Conservation (phyloP, 2,797 vertebrate genomes). For the Moxostoma hubbsi region DNA sequence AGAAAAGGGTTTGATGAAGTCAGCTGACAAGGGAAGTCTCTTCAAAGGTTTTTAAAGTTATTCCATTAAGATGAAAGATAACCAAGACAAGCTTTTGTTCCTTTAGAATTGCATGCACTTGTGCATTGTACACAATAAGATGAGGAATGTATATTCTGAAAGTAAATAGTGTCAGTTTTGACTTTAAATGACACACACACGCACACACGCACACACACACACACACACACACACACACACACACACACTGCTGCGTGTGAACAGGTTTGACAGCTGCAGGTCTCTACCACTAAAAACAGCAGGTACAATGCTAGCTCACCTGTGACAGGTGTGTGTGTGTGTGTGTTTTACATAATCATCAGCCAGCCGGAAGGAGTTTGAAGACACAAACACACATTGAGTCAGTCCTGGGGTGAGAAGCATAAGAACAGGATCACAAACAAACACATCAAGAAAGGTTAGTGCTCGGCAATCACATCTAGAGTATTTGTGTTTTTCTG, state of each 20-base stretch:
- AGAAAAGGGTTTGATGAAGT: slow-evolving; percentile 2
- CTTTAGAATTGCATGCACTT: too few species aligned
- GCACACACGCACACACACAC: too few species aligned
- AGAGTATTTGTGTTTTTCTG: background rate
- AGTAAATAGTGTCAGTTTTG: too few species aligned
- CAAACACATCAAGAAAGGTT: slow-evolving; percentile 8
- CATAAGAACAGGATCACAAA: slow-evolving; percentile 8
- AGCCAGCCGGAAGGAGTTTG: slow-evolving; percentile 43
- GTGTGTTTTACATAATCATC: slow-evolving; percentile 20
- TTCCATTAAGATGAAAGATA: background rate
- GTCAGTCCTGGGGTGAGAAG: background rate
- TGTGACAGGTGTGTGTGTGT: slow-evolving; percentile 60
- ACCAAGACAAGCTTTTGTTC: too few species aligned
- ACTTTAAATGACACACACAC: too few species aligned
- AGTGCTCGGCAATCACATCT: background rate
- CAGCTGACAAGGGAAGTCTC: background rate
- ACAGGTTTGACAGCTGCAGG: slow-evolving; percentile 77
- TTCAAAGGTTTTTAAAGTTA: too few species aligned
- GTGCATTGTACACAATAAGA: too few species aligned
- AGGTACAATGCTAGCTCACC: slow-evolving; percentile 64
- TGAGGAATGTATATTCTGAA: too few species aligned
- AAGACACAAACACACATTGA: background rate
- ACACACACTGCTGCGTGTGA: slow-evolving; percentile 46
- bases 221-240: background rate
- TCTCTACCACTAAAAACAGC: slow-evolving; percentile 45